Conservation (phyloP, 2,113 vertebrate genomes). For the Psilopsiagon aurifrons region DNA sequence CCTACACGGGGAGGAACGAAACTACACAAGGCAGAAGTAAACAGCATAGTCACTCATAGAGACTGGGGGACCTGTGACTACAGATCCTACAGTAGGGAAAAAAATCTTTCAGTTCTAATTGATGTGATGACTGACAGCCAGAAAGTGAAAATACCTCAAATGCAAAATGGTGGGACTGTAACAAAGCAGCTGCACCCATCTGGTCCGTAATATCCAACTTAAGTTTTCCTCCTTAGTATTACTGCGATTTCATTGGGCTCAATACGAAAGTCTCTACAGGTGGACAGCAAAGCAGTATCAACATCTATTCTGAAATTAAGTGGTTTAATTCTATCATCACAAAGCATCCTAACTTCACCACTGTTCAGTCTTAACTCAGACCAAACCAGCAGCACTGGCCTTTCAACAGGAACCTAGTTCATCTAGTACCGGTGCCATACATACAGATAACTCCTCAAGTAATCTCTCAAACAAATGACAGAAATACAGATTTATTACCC, state of each 20-base stretch:
- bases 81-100: not conserved
- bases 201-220: not conserved
- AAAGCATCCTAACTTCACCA: not conserved
- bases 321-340: not conserved
- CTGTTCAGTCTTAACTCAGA: not conserved
- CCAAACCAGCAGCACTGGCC: not conserved
- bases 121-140: not conserved
- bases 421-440: not conserved
- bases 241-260: not conserved
- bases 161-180: not conserved
- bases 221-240: not conserved
- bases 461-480: not conserved
- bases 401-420: not conserved
- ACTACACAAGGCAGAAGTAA: not conserved
- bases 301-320: not conserved
- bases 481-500: not conserved
- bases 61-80: accelerated
- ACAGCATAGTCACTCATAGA: not conserved
- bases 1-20: not conserved
- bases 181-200: not conserved
- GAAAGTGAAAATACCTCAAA: not conserved
- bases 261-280: not conserved
- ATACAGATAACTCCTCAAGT: not conserved
- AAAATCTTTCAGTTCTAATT: not conserved
- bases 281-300: not conserved